Evolutionary conservation across 2,888 invertebrate species (phyloP), one percentile per base, ranked within the genome.

Genomic region (Laspeyria flexula): DNA sequence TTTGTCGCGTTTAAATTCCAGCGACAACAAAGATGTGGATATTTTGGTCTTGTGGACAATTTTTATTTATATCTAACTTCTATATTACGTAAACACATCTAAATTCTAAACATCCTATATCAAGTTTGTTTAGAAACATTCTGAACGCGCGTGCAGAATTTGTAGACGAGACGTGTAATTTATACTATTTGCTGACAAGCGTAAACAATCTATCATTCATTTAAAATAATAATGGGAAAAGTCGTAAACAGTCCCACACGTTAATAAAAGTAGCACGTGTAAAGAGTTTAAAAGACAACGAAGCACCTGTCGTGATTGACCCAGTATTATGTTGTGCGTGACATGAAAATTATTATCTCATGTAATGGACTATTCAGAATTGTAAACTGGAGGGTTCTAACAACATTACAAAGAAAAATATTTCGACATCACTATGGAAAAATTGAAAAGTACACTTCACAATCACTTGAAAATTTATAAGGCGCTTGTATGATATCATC

Each of bases 181-280:
- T 40, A 34, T 23, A 31, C 18, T 10, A 23, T 39, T 39, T 5
- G 25, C 12, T 27, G 39, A 39, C 25, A 25, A 38, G 40, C 15
- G 30, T 41, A 41, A 41, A 37, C 39, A 16, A 38, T 64, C 34
- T 64, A 47, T 64, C 64, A 44, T 41, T 35, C 13, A 29, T 16
- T 63, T 44, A 25, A 42, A 46, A 55, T 18, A n/a, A 16, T 15
- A 35, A 43, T 40, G 39, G 15, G 40, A 41, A 29, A 30, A 30
- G 11, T 41, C 40, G 30, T 41, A 41, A 43, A 34, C 27, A 58
- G 45, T 38, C 49, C 48, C 41, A 52, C 69, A 72, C 43, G 23
- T 46, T 46, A 35, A 62, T 43, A 42, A 34, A 58, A 46, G 34
- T 29, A 43, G 9, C 43, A 29, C 37, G 3, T 23, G 39, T 9